Evolutionary conservation across 2,888 invertebrate genomes (phyloP), one percentile per base, ranked within the genome.

Genomic region (Drosophila basisetae): DNA sequence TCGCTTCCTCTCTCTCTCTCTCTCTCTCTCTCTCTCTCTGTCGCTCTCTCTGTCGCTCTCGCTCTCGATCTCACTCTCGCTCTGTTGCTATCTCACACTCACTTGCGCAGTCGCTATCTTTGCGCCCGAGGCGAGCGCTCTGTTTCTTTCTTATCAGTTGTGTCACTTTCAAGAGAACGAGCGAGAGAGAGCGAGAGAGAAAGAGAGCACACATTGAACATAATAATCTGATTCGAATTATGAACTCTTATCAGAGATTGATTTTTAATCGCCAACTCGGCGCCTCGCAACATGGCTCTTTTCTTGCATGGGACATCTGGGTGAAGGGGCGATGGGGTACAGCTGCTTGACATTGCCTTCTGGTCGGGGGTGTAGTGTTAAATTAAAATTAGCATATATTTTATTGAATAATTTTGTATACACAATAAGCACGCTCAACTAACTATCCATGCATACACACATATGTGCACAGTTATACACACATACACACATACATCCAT

Each of bases 191-290:
- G 18, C 18, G 41, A 0, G 41, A 11, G 33, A 35, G 53, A 31
- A 16, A 39, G 78, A 55, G 54, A 53, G 22, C 53, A 49, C 30
- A 55, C 49, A 53, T 69, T 69, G 50, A 62, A 68, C 52, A 67
- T 67, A 81, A 67, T 67, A 81, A 84, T 84, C 75, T 63, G 58
- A 71, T 59, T 64, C 61, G 71, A 76, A 76, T 82, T 79, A 72
- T 67, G n/a, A 56, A 70, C 70, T 69, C 78, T 89, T 84, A 84
- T 85, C 89, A 83, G 47, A 66, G 47, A 28, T 56, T 49, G 63
- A 68, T 75, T 79, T 74, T 68, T 49, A 85, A 85, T 80, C 72
- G 77, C 70, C 69, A 69, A 66, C 61, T 71, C 67, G 55, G n/a
- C 61, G 62, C 71, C 49, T 78, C 64, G 64, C 35, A 54, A 54